These are phyloP conservation scores for Drosophila lutescens DNA, from an alignment of 2,888 invertebrate genomes.

Conservation along the genomic window DNA sequence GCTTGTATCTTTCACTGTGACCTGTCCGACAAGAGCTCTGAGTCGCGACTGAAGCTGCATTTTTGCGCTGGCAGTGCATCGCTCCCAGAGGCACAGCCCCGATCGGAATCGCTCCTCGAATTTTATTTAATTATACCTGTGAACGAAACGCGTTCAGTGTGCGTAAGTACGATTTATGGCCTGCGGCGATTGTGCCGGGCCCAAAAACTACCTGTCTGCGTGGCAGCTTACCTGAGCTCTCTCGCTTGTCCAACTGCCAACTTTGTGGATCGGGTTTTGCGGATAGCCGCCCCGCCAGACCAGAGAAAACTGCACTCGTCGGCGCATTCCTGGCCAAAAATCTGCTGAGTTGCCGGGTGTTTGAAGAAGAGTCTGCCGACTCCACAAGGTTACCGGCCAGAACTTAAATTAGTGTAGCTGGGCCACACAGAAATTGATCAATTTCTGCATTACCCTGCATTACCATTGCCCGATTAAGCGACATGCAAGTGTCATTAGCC, in stretches of 20 bases:
- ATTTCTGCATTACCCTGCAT: conserved; percentile 32
- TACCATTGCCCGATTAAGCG: conserved; percentile 24
- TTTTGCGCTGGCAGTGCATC: conserved; percentile 27
- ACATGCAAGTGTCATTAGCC: conserved; percentile 44
- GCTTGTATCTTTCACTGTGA: neutral
- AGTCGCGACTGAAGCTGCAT: conserved; percentile 53
- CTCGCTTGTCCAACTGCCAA: conserved; percentile 33
- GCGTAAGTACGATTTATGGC: conserved; percentile 71
- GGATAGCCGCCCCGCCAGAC: conserved; percentile 14
- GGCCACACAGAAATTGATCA: conserved; percentile 39
- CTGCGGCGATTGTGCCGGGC: conserved; percentile 37
- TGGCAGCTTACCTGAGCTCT: conserved; percentile 45
- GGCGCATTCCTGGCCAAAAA: conserved; percentile 69
- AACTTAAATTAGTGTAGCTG: conserved; percentile 28
- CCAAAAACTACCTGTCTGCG: conserved; percentile 49
- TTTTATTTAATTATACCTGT: conserved; percentile 70
- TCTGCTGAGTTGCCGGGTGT: conserved; percentile 12
- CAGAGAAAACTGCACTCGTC: conserved; percentile 62
- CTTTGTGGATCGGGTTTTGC: conserved; percentile 17
- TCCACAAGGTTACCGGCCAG: conserved; percentile 39
- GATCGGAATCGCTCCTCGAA: conserved; percentile 29
- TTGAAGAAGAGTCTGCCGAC: conserved; percentile 30
- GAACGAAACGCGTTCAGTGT: conserved; percentile 36
- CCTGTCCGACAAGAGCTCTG: conserved; percentile 40
- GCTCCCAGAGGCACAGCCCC: conserved; percentile 31